Evolutionary conservation across 1,140 invertebrate species (phyloP).

Genomic region (Augochlora pura): DNA sequence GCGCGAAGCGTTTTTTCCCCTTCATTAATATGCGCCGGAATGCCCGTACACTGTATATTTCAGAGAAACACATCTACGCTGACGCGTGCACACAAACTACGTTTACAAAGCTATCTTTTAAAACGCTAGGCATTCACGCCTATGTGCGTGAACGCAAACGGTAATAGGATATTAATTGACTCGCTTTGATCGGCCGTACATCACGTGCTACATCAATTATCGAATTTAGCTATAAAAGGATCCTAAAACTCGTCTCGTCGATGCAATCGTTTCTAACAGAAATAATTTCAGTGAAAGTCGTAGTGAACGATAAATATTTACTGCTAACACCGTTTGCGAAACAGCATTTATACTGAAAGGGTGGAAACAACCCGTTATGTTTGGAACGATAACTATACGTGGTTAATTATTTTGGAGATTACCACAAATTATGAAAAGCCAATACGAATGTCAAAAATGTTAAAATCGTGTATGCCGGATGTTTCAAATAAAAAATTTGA

Average conservation of each 20-base stretch:
- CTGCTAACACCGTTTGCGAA: too few relatives aligned
- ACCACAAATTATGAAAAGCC: too few relatives aligned
- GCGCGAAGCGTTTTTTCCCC: background rate
- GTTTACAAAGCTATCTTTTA: slow-evolving; percentile 14
- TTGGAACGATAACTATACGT: too few relatives aligned
- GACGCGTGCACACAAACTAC: slow-evolving; percentile 20
- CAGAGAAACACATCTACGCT: slow-evolving; percentile 19
- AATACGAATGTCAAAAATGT: too few relatives aligned
- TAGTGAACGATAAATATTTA: too few relatives aligned
- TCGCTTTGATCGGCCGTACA: slow-evolving; percentile 15
- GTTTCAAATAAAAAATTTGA: too few relatives aligned
- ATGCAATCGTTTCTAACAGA: background rate
- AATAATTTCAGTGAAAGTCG: too few relatives aligned
- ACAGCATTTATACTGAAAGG: too few relatives aligned
- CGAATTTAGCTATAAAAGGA: background rate
- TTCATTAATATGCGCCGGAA: slow-evolving; percentile 18
- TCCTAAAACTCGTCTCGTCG: background rate
- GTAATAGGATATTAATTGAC: slow-evolving; percentile 39
- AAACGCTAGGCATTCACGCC: slow-evolving; percentile 4
- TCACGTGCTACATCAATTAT: background rate
- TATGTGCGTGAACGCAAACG: background rate
- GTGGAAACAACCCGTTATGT: too few relatives aligned
- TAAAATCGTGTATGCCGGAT: too few relatives aligned
- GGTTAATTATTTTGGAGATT: too few relatives aligned
- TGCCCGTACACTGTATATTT: slow-evolving; percentile 3